Percentiles rank a stretch among this genome's conserved stretches.
phyloP scores from a whole-genome alignment of 1,140 invertebrate species.

The Drosophila hydei region DNA sequence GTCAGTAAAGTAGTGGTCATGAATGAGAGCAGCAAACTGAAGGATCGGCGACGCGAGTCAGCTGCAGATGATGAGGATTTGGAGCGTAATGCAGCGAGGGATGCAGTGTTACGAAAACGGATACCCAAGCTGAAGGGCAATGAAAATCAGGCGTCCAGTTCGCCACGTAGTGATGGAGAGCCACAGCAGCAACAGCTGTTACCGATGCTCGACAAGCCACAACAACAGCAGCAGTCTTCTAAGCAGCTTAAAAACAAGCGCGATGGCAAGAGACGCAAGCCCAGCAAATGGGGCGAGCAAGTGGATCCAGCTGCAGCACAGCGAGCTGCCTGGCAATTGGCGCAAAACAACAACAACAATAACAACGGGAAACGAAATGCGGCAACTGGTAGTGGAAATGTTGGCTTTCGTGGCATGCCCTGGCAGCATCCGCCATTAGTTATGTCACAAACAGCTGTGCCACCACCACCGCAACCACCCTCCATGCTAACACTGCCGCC shows the following conservation, averaged over 20 bases:
- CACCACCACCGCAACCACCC: slow-evolving; percentile 70
- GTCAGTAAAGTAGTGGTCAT: slow-evolving; percentile 91
- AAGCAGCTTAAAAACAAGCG: slow-evolving; percentile 50
- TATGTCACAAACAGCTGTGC: slow-evolving; percentile 45
- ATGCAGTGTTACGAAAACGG: slow-evolving; percentile 73
- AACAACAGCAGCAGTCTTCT: slow-evolving; percentile 8
- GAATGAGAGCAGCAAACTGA: slow-evolving; percentile 91
- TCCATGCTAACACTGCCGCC: slow-evolving; percentile 52
- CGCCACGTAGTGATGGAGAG: slow-evolving; percentile 58
- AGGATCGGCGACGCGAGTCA: slow-evolving; percentile 88
- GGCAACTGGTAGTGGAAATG: slow-evolving; percentile 9
- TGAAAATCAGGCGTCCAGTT: slow-evolving; percentile 52
- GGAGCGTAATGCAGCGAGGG: slow-evolving; percentile 71
- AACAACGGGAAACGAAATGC: slow-evolving; percentile 47
- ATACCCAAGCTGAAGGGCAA: slow-evolving; percentile 74
- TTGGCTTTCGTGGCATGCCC: slow-evolving; percentile 58
- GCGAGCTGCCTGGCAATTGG: slow-evolving; percentile 60
- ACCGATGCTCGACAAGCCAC: slow-evolving; percentile 17
- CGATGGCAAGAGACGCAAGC: slow-evolving; percentile 67
- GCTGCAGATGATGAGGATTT: slow-evolving; percentile 34
- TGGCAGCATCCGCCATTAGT: slow-evolving; percentile 71
- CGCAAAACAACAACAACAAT: slow-evolving; percentile 45
- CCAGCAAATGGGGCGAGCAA: slow-evolving; percentile 77
- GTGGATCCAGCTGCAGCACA: slow-evolving; percentile 62
- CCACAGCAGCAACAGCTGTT: slow-evolving; percentile 27